Percentiles rank a stretch among this genome's conserved stretches.
Conservation (phyloP, 2,797 vertebrate species). For the Spea hammondii region DNA sequence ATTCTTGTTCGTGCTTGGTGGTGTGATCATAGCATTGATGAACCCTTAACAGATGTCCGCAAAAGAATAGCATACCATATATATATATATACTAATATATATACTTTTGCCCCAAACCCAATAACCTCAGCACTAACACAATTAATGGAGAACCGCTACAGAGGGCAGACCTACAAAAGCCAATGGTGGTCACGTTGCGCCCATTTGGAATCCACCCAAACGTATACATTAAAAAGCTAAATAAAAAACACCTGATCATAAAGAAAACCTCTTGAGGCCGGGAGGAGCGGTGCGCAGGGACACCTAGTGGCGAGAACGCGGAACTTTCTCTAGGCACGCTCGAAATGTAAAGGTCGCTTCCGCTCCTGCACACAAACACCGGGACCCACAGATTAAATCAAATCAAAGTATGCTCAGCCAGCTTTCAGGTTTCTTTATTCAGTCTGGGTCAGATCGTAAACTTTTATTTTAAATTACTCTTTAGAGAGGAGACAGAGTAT, state of each 20-base stretch:
- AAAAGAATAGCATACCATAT: not conserved
- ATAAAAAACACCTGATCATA: too few relatives aligned
- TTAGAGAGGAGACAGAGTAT: conserved; percentile 41
- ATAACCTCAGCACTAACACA: too few relatives aligned
- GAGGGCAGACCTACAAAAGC: too few relatives aligned
- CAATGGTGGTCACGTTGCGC: too few relatives aligned
- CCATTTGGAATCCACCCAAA: too few relatives aligned
- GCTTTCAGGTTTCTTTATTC: conserved; percentile 49
- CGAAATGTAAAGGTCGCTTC: not conserved
- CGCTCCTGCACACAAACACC: too few relatives aligned
- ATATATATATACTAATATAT: too few relatives aligned
- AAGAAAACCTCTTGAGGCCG: not conserved
- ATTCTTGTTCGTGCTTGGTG: not conserved
- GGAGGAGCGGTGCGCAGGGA: not conserved
- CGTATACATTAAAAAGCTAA: too few relatives aligned
- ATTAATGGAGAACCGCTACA: too few relatives aligned
- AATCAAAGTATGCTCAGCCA: conserved; percentile 17
- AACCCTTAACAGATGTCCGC: not conserved
- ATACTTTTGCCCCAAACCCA: not conserved
- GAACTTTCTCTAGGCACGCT: not conserved
- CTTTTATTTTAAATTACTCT: conserved; percentile 42
- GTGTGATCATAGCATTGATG: not conserved
- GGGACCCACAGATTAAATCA: not conserved
- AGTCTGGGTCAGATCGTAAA: conserved; percentile 28
- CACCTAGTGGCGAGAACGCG: conserved; percentile 25